These are phyloP conservation scores for Keiferia lycopersicella DNA, from an alignment of 2,888 invertebrate species.

Conservation along the genomic window DNA sequence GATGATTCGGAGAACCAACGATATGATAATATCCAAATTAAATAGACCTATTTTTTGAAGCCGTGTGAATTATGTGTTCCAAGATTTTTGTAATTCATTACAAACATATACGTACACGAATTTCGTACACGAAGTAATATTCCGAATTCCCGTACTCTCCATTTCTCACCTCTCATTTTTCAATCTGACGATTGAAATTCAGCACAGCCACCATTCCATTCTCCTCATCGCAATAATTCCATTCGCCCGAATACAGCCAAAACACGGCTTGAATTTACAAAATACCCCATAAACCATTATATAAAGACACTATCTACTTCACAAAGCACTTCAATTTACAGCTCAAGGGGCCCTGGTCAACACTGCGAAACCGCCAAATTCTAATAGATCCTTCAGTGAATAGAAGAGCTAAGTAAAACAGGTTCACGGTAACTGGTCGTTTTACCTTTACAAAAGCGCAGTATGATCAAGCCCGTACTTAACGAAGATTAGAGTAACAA, in stretches of 20 bases:
- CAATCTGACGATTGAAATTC: neutral
- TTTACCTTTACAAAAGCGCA: slow-evolving; percentile 20
- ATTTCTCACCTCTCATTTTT: neutral
- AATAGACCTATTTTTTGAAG: too few species aligned
- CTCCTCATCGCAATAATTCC: neutral
- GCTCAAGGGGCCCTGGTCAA: slow-evolving; percentile 2
- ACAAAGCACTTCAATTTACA: slow-evolving; percentile 7
- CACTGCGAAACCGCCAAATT: neutral
- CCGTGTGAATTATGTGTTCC: too few species aligned
- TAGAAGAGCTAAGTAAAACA: neutral
- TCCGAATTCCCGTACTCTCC: neutral
- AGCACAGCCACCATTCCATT: neutral
- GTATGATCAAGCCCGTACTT: slow-evolving; percentile 15
- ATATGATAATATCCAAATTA: too few species aligned
- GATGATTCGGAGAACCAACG: too few species aligned
- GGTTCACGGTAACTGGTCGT: neutral
- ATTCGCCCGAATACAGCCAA: neutral
- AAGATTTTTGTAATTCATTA: too few species aligned
- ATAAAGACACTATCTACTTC: neutral
- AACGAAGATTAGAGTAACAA: slow-evolving; percentile 20
- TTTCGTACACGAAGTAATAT: neutral
- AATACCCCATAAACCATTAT: neutral
- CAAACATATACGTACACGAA: too few species aligned
- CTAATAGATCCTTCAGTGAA: slow-evolving; percentile 1
- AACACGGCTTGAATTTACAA: neutral